Percentiles rank a stretch among this genome's conserved stretches.
Conservation (phyloP, 2,113 vertebrate genomes). For the Tapirus terrestris region DNA sequence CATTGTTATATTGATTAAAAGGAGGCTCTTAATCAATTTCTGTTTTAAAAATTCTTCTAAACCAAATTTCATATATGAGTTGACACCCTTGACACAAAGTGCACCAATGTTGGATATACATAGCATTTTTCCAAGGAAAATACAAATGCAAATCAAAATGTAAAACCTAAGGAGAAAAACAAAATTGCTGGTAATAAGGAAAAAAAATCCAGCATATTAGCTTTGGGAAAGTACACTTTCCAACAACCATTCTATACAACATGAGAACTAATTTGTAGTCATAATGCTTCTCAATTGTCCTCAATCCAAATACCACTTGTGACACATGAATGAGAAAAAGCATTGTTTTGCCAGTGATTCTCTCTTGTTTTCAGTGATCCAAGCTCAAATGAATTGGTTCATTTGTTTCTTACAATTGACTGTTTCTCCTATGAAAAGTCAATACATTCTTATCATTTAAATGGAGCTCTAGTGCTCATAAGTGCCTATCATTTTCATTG, state of each 20-base stretch:
- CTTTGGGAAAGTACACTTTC: constrained; percentile 52
- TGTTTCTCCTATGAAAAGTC: constrained; percentile 65
- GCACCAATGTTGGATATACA: neutral
- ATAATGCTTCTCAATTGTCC: constrained; percentile 62
- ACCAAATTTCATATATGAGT: constrained; percentile 17
- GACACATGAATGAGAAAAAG: constrained; percentile 63
- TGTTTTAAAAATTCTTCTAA: constrained; percentile 33
- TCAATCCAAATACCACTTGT: constrained; percentile 65
- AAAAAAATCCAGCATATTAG: constrained; percentile 18
- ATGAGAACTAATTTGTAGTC: constrained; percentile 45
- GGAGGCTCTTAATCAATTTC: neutral
- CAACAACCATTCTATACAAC: constrained; percentile 40
- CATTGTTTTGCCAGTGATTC: constrained; percentile 69
- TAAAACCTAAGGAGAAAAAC: constrained; percentile 41
- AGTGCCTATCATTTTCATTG: constrained; percentile 42
- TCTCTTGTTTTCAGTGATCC: constrained; percentile 58
- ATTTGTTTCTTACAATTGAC: constrained; percentile 67
- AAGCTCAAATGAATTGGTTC: constrained; percentile 57
- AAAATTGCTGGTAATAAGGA: constrained; percentile 23
- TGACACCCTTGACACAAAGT: constrained; percentile 43
- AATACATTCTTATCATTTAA: constrained; percentile 59
- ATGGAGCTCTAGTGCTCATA: constrained; percentile 32
- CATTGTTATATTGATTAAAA: constrained; percentile 40
- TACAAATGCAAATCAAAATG: constrained; percentile 17
- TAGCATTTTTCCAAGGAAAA: constrained; percentile 50